Evolutionary conservation across 2,888 invertebrate species (phyloP), one percentile per base, ranked within the genome.

Genomic region (Microdon myrmicae): DNA sequence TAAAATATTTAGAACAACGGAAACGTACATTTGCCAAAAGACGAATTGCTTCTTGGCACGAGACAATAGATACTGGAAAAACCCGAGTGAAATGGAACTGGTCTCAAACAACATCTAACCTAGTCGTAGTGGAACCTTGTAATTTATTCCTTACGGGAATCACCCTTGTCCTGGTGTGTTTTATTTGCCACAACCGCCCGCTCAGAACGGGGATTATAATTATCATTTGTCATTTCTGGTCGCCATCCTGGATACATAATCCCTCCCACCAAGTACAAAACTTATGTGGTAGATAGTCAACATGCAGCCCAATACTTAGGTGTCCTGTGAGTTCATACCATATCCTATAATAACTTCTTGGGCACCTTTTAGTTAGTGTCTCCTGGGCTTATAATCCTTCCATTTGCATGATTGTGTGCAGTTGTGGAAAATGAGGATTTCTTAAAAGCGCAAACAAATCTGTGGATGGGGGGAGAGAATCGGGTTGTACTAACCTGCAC

Each of bases 401-500:
- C 66, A 66, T 66, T 66, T 66, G 53, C 58, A 66, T 66, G 59
- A 66, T 66, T 66, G 53, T 48, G 58, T 54, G 48, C 17, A 48
- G 66, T 66, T 66, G 66, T 59, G 55, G 66, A 66, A 64, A 64
- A 64, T 58, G 56, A 59, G 58, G 64, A 66, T 58, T 14, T 48
- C 43, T 35, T 20, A 35, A 8, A 28, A 10, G 12, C 55, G 45
- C 41, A 38, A 55, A 47, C 47, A 43, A 47, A 22, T 53, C n/a
- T n/a, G n/a, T n/a, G n/a, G n/a, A n/a, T n/a, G n/a, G n/a, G n/a
- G n/a, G 22, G 22, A 22, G 5, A 22, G 22, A 22, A 6, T 22
- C 8, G 22, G 6, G 22, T 22, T 39, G 29, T 55, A 35, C 29
- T 37, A 41, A 92, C 92, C 92, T 76, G 92, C 92, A 83, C 92